Evolutionary conservation across 2,113 vertebrate species (phyloP).

Genomic region (Nothoprocta perdicaria): DNA sequence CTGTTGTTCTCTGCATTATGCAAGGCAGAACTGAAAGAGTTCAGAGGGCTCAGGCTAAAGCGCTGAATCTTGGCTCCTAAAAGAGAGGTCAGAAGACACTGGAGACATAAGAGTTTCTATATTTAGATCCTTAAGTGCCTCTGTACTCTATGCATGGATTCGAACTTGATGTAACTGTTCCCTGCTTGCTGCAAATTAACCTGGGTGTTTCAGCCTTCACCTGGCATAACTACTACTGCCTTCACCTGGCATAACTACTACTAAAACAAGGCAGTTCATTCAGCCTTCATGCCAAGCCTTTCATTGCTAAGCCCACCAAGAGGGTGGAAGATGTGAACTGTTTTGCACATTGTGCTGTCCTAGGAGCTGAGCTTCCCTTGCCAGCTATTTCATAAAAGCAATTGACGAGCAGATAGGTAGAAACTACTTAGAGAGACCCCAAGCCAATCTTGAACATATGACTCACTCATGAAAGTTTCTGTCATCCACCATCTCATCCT

Average conservation of each 20-base stretch:
- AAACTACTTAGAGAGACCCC: neutral
- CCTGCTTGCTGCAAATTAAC: neutral
- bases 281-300: neutral
- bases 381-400: neutral
- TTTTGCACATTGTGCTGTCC: neutral
- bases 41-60: neutral
- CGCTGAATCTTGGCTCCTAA: neutral
- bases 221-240: neutral
- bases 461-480: neutral
- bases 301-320: neutral
- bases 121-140: neutral
- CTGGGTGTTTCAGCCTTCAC: neutral
- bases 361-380: neutral
- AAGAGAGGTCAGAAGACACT: neutral
- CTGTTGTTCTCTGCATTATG: accelerated
- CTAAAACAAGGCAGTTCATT: neutral
- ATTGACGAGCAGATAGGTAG: neutral
- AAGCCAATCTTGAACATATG: neutral
- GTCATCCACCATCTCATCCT: neutral
- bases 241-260: neutral
- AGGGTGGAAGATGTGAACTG: neutral
- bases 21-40: accelerated
- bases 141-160: neutral
- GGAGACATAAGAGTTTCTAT: neutral
- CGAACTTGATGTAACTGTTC: neutral